Base-by-base conservation (phyloP, 1,140 invertebrate genomes). In the Drosophila gunungcola region DNA sequence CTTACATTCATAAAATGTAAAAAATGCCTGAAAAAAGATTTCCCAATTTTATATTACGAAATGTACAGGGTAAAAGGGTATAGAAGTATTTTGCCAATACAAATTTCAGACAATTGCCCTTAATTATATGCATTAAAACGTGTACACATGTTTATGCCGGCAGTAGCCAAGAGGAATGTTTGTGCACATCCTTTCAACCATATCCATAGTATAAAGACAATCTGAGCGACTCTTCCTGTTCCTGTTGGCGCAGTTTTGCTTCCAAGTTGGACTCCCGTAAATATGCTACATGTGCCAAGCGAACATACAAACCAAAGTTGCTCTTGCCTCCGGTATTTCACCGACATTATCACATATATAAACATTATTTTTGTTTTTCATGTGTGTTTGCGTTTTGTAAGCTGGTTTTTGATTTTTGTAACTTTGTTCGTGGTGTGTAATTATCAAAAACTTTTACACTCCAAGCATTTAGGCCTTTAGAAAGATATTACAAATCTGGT, bases 231-330 rank as follows among this genome's bases (percentile, higher is more conserved):
- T 57, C 54, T 81, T 72, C 74, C 69, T 75, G 63, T 74, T 86
- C 73, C 64, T 75, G 74, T 74, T 84, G 63, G 62, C 46, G 61
- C 75, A 58, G 48, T 74, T 54, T 68, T 78, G 78, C 78, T 72
- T 61, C 75, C 74, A 82, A 86, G 64, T 82, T 78, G 55, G 70
- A 63, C 82, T 85, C 64, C 78, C 78, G 82, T 75, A 86, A 88
- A 86, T 86, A 88, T 72, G 78, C 54, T 78, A 70, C 74, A 68
- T 63, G 62, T 57, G 61, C 54, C 42, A 54, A 41, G 58, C 56
- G 60, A 42, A 74, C 63, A 46, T 25, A 64, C 48, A 80, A 45
- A 49, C 69, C 78, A 86, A 85, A 86, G 82, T 86, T 86, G 39
- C 74, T 75, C 78, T 48, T 86, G 57, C 64, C 73, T 51, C 75